A percentile compares a stretch with the other conserved stretches of the same genome.
Evolutionary conservation across 2,797 vertebrate species (phyloP).

Genomic region (Labeo calbasu): DNA sequence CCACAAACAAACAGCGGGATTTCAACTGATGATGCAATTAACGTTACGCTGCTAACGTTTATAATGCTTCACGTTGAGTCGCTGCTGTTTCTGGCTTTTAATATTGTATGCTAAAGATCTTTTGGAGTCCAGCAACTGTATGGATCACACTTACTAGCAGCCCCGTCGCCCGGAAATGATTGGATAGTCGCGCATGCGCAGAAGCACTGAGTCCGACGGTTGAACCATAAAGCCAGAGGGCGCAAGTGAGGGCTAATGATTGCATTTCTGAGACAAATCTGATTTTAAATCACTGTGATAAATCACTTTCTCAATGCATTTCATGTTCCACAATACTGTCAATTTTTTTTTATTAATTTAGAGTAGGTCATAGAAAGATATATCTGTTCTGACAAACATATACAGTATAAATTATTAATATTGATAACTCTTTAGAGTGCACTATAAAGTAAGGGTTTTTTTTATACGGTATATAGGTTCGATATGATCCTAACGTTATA

Average conservation of each 20-base stretch:
- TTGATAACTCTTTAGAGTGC: too few species aligned
- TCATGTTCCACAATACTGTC: not conserved
- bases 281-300: not conserved
- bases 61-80: not conserved
- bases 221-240: too few species aligned
- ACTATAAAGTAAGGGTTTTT: not conserved
- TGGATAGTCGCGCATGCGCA: conserved; percentile 10
- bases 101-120: not conserved
- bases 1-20: not conserved
- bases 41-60: not conserved
- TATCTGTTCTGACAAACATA: too few species aligned
- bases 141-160: conserved; percentile 19
- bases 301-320: not conserved
- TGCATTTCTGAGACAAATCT: not conserved
- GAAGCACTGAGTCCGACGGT: not conserved
- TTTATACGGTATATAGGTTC: not conserved
- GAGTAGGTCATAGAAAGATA: not conserved
- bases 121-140: conserved; percentile 1
- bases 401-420: too few species aligned
- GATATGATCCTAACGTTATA: not conserved
- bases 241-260: not conserved
- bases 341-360: not conserved
- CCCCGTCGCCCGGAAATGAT: conserved; percentile 41
- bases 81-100: not conserved
- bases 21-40: too few species aligned